These are phyloP conservation scores for Philaethria dido DNA, from an alignment of 2,888 invertebrate species.

Conservation along the genomic window DNA sequence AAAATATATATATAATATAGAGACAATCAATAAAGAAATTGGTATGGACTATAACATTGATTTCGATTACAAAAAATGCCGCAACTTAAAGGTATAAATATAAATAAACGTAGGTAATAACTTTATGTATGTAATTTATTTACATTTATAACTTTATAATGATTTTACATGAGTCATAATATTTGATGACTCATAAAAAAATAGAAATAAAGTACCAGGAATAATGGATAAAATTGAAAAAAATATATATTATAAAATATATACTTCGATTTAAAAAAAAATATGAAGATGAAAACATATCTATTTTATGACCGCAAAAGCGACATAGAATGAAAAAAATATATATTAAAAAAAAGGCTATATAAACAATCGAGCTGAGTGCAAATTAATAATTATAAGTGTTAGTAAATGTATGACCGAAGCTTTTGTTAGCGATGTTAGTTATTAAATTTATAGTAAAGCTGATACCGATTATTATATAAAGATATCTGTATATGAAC, in stretches of 20 bases:
- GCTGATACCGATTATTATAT: constrained; percentile 23
- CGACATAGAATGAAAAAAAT: neutral
- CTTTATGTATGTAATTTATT: too few species aligned
- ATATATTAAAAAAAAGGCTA: neutral
- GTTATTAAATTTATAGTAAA: constrained; percentile 11
- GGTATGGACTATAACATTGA: neutral
- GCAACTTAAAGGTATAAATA: too few species aligned
- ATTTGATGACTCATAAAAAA: too few species aligned
- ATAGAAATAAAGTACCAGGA: too few species aligned
- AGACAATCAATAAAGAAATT: neutral
- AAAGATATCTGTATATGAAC: neutral
- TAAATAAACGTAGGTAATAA: too few species aligned
- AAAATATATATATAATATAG: neutral
- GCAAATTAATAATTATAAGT: constrained; percentile 1
- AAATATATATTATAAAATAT: too few species aligned
- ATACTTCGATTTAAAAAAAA: too few species aligned
- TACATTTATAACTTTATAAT: too few species aligned
- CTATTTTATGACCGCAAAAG: neutral
- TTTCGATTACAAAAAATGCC: too few species aligned
- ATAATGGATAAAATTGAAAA: too few species aligned
- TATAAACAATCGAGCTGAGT: neutral
- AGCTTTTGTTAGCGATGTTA: constrained; percentile 34
- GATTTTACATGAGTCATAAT: too few species aligned
- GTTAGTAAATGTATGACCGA: constrained; percentile 33
- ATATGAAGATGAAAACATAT: neutral